These are phyloP conservation scores for Polylopha cassiicola DNA, from an alignment of 2,888 invertebrate species.

Conservation along the genomic window DNA sequence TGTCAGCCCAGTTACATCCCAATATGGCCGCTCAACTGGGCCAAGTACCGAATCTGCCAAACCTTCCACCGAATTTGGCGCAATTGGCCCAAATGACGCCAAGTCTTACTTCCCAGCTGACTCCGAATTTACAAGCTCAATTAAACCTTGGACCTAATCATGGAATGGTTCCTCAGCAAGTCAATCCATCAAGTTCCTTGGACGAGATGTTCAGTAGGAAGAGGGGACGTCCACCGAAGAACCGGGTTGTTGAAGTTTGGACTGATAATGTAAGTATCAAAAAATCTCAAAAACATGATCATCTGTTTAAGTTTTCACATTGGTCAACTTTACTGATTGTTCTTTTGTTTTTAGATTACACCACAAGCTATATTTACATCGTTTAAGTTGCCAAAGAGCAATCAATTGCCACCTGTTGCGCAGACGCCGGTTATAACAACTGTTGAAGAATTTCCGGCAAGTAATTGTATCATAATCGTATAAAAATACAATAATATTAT, in stretches of 20 bases:
- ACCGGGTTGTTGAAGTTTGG: conserved; percentile 94
- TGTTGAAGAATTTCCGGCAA: conserved; percentile 70
- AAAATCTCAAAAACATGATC: too few species aligned
- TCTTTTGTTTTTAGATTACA: conserved; percentile 69
- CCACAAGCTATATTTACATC: conserved; percentile 96
- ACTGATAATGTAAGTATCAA: conserved; percentile 85
- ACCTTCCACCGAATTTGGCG: conserved; percentile 65
- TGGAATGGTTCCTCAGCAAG: conserved; percentile 56
- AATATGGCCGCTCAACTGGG: conserved; percentile 71
- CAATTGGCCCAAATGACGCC: conserved; percentile 71
- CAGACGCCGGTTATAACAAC: conserved; percentile 63
- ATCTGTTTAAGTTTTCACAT: too few species aligned
- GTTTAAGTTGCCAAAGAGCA: conserved; percentile 90
- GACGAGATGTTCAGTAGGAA: conserved; percentile 96
- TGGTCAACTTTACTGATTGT: neutral
- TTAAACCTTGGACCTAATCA: conserved; percentile 59
- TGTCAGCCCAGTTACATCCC: conserved; percentile 68
- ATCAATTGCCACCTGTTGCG: conserved; percentile 60
- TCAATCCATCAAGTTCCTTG: conserved; percentile 81
- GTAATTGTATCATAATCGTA: conserved; percentile 27
- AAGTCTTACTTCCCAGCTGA: conserved; percentile 58
- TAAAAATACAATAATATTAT: conserved; percentile 4
- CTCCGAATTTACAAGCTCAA: conserved; percentile 66
- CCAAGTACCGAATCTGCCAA: conserved; percentile 59
- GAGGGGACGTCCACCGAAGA: conserved; percentile 97